Evolutionary conservation across 2,797 vertebrate genomes (phyloP).

Genomic region (Gouania willdenowi): DNA sequence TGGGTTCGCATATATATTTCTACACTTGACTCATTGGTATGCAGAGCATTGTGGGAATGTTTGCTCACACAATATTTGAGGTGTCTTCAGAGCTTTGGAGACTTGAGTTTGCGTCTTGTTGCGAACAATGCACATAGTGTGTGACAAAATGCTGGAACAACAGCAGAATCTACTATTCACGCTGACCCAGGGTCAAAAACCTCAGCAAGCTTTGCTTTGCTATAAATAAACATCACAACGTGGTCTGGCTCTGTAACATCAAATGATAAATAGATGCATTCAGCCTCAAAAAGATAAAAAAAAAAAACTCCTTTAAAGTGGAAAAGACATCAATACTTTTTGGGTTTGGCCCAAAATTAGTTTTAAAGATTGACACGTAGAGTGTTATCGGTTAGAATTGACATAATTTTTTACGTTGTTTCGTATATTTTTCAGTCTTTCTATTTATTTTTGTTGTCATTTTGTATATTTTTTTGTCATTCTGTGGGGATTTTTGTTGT

Average conservation of each 20-base stretch:
- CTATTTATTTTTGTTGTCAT: too few relatives aligned
- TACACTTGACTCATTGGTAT: constrained; percentile 10
- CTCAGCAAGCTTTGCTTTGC: background rate
- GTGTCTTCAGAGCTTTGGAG: constrained; percentile 20
- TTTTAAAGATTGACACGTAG: too few relatives aligned
- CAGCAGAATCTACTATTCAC: constrained; percentile 6
- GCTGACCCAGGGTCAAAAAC: constrained; percentile 8
- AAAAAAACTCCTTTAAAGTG: background rate
- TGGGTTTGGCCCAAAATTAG: too few relatives aligned
- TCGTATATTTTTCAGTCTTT: too few relatives aligned
- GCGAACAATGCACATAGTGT: constrained; percentile 6
- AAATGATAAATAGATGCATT: background rate
- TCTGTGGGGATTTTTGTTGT: too few relatives aligned
- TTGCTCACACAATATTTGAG: constrained; percentile 40
- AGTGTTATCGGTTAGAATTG: too few relatives aligned
- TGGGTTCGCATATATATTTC: background rate
- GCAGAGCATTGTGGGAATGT: constrained; percentile 12
- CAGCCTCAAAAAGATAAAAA: constrained; percentile 5
- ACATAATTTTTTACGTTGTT: too few relatives aligned
- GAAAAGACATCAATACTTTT: constrained; percentile 20
- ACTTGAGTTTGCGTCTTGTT: constrained; percentile 28
- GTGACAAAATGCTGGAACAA: constrained; percentile 25
- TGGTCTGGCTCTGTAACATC: background rate
- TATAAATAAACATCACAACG: background rate
- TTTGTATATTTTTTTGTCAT: too few relatives aligned